Conservation (phyloP, 2,888 invertebrate species). For the Pterobdella sp. region DNA sequence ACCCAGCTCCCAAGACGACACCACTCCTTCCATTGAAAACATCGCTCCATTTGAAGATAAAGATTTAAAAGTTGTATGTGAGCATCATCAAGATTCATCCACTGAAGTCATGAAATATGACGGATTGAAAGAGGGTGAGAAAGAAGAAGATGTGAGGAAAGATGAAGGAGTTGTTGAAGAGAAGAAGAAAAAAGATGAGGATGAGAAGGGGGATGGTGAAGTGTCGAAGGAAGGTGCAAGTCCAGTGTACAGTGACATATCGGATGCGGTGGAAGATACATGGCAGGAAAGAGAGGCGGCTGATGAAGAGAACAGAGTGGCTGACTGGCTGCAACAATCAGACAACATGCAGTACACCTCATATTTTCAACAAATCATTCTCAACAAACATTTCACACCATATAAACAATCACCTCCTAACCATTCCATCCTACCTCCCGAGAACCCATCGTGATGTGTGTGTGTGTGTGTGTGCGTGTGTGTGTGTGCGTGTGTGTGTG, state of each 20-base stretch:
- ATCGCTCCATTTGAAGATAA: background rate
- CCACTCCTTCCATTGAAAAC: background rate
- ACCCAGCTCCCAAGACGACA: background rate
- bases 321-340: background rate
- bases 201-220: background rate
- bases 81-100: too few relatives aligned
- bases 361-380: slow-evolving; percentile 17
- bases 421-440: background rate
- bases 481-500: too few relatives aligned
- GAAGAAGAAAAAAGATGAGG: background rate
- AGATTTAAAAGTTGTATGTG: too few relatives aligned
- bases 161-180: background rate
- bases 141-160: background rate
- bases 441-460: background rate
- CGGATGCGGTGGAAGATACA: slow-evolving; percentile 18
- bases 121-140: background rate
- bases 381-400: slow-evolving; percentile 12
- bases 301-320: background rate
- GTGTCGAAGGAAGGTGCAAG: background rate
- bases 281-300: background rate
- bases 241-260: slow-evolving; percentile 27
- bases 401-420: background rate
- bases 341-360: slow-evolving; percentile 5
- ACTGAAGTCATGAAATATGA: background rate
- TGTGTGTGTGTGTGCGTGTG: too few relatives aligned